Conservation (phyloP, 2,113 vertebrate species). For the Lophura nycthemera region DNA sequence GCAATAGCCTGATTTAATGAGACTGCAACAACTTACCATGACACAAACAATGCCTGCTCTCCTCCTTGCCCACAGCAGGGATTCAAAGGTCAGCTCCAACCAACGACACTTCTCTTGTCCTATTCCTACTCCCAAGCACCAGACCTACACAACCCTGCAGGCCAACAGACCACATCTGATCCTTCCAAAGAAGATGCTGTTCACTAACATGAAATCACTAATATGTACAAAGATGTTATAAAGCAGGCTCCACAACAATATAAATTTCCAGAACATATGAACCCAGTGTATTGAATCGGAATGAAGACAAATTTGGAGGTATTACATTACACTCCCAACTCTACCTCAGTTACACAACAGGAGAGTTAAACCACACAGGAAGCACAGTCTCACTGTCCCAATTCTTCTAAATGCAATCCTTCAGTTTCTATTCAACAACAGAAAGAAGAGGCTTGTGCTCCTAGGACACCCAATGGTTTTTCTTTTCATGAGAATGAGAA, state of each 20-base stretch:
- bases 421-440: not conserved
- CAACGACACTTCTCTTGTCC: not conserved
- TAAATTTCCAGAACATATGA: not conserved
- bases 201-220: not conserved
- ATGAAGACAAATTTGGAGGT: not conserved
- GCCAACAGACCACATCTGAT: not conserved
- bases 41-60: not conserved
- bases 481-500: not conserved
- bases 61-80: not conserved
- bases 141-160: not conserved
- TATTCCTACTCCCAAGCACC: not conserved
- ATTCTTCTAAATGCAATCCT: not conserved
- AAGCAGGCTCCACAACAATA: accelerated
- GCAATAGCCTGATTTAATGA: not conserved
- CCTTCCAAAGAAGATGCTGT: not conserved
- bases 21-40: not conserved
- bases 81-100: not conserved
- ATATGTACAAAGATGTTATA: not conserved
- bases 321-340: not conserved
- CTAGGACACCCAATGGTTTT: not conserved
- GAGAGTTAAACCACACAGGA: slow-evolving; percentile 7
- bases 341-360: slow-evolving; percentile 10
- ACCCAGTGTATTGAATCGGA: not conserved
- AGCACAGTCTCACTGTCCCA: not conserved
- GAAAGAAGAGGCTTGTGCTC: not conserved